Base-by-base conservation (phyloP, 92 coral and sea anemone species). In the Diadumene lineata region DNA sequence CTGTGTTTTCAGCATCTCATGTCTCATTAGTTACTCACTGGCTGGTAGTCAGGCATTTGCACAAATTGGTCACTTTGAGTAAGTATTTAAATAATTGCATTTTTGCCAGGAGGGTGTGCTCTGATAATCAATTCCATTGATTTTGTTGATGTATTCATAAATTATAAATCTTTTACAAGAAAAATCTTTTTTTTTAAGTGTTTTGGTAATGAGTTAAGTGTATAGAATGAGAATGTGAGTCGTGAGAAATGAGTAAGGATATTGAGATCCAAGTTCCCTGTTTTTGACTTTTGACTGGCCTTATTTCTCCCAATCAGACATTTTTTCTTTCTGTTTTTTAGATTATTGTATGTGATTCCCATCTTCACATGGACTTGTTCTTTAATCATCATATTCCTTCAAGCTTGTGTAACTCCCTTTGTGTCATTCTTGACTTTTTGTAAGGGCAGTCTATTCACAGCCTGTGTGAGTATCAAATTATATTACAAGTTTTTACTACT, bases 311-410 rank as follows among this genome's bases (percentile, higher is more conserved):
- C n/a, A n/a, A n/a, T n/a, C n/a, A n/a, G n/a, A n/a, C n/a, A n/a
- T 25, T 38, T 53, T 15, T 53, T 15, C 19, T 53, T 3, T 53
- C 6, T 53, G 6, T 4, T 53, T 3, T 13, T 62, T 71, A 82
- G 87, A 30, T 21, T 70, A 70, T 31, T 53, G 66, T 82, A 77
- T 43, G 70, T 60, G 18, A 66, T 77, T 48, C 67, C 82, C 19
- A 76, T 82, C 15, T 77, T 82, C 44, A 79, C 80, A 17, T 76
- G 87, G 82, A 43, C 73, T 48, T 76, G 87, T 64, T 72, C 82
- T 23, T 76, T 82, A 31, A 61, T 77, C 61, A 64, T 77, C 43
- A 28, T 82, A 50, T 82, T 82, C 69, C 68, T 82, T 21, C 74
- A 82, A 30, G 68, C 78, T 22, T 76, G 78, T 28, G 74, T 82